These are phyloP conservation scores for Torymus auratus DNA, from an alignment of 2,888 invertebrate species.

Conservation along the genomic window DNA sequence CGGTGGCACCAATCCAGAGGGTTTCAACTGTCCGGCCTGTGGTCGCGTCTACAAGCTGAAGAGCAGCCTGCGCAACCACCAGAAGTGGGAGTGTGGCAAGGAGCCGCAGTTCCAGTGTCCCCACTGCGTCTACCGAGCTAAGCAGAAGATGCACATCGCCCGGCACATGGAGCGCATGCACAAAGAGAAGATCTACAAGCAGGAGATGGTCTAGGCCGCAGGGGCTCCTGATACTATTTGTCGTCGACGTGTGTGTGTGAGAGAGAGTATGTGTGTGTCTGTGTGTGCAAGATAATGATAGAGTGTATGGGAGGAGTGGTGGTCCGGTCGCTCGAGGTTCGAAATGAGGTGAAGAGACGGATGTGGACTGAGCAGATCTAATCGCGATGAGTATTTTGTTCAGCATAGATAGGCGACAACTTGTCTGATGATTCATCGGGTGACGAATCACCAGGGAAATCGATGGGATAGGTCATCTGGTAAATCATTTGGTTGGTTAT, in stretches of 20 bases:
- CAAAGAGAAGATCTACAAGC: conserved; percentile 76
- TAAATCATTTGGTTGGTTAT: too few species aligned
- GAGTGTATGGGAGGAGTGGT: too few species aligned
- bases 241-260: too few species aligned
- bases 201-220: conserved; percentile 71
- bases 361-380: neutral
- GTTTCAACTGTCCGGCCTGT: conserved; percentile 88
- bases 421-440: too few species aligned
- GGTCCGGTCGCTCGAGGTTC: neutral
- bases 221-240: too few species aligned
- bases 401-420: too few species aligned
- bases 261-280: too few species aligned
- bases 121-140: conserved; percentile 75
- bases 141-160: conserved; percentile 77
- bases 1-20: conserved; percentile 74
- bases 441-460: too few species aligned
- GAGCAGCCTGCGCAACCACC: conserved; percentile 81
- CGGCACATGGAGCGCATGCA: conserved; percentile 78
- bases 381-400: too few species aligned
- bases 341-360: neutral
- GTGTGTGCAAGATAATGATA: neutral
- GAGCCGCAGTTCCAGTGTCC: conserved; percentile 77
- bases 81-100: conserved; percentile 77
- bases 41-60: conserved; percentile 91
- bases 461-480: too few species aligned